Evolutionary conservation across 2,888 invertebrate species (phyloP).

Genomic region (Elegia similella): DNA sequence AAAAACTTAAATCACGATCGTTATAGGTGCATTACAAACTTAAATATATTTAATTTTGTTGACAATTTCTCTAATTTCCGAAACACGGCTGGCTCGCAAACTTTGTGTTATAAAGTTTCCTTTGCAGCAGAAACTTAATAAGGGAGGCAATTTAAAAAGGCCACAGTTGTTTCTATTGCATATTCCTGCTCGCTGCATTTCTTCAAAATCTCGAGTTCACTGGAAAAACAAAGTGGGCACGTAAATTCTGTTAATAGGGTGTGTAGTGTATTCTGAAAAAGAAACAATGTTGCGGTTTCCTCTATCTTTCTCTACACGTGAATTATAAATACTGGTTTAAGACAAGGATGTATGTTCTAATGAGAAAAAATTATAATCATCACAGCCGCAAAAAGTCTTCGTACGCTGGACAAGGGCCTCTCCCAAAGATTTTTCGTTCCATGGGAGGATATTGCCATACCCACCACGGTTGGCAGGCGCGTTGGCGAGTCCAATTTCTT

Average conservation of each 20-base stretch:
- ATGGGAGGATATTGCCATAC: no score
- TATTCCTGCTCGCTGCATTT: constrained; percentile 15
- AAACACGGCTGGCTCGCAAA: neutral
- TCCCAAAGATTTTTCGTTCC: no score
- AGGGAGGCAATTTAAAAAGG: constrained; percentile 10
- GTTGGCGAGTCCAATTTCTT: no score
- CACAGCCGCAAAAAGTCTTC: no score
- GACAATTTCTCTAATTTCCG: constrained; percentile 5
- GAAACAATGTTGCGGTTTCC: neutral
- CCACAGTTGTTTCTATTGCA: constrained; percentile 4
- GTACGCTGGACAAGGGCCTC: no score
- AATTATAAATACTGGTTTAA: neutral
- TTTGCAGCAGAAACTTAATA: constrained; percentile 3
- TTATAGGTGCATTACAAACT: neutral
- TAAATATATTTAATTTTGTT: neutral
- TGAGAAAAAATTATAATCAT: no score
- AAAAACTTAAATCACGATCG: no score
- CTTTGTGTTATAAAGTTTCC: neutral
- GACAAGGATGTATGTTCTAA: no score
- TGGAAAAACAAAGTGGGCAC: neutral
- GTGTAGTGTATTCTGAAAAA: neutral
- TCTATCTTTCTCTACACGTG: neutral
- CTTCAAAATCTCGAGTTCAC: neutral
- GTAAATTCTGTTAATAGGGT: neutral
- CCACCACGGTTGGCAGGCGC: no score